Evolutionary conservation across 2,888 invertebrate species (phyloP), one percentile per base, ranked within the genome.

Genomic region (Pilophorus perplexus): DNA sequence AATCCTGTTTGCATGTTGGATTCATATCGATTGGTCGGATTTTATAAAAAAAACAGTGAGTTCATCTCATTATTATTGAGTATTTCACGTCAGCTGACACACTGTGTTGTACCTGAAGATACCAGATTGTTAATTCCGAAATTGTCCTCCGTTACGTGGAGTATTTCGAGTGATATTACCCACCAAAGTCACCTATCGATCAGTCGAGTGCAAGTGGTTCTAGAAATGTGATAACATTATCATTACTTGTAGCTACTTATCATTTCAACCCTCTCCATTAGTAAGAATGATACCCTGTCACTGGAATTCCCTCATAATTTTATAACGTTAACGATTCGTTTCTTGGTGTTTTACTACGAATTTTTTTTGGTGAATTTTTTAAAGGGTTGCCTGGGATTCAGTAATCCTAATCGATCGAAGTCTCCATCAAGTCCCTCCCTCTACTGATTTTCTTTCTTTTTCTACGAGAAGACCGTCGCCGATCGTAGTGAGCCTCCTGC

Each of bases 231-330:
- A 59, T 59, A 59, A 59, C 59, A 25, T 42, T 59, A 59, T 59
- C 59, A 59, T 42, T 59, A 59, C 25, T 59, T 59, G 42, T 59
- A n/a, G n/a, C n/a, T n/a, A n/a, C n/a, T n/a, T n/a, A n/a, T n/a
- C n/a, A n/a, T n/a, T n/a, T n/a, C n/a, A n/a, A n/a, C n/a, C n/a
- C n/a, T n/a, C n/a, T n/a, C n/a, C 59, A 59, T 23, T 25, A 5
- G 52, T 52, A 28, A 52, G 25, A 28, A 52, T 10, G 16, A 8
- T 16, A 14, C 12, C 33, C 33, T 33, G 33, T 33, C 6, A 12
- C 12, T 12, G 33, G 6, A 33, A 33, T 33, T 6, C 33, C 6
- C 6, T 33, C 33, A 12, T 33, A 12, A 8, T 33, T 33, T 33
- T 6, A 12, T 33, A 12, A 33, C 6, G 12, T 33, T 33, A 6